phyloP scores from a whole-genome alignment of 53 echinoderm and acorn worm species.

The Astropecten irregularis region DNA sequence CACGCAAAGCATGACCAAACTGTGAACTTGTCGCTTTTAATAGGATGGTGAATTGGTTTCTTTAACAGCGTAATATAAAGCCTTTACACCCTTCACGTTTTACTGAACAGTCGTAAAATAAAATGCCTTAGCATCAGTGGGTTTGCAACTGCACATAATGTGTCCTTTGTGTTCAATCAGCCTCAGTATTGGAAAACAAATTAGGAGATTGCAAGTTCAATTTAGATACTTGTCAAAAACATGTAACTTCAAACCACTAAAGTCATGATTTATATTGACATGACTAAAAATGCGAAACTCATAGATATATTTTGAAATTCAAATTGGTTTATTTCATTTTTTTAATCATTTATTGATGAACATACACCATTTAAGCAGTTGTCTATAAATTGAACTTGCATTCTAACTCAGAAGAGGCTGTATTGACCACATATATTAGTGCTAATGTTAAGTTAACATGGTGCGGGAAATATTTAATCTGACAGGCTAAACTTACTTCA shows the following conservation, averaged over 20 bases:
- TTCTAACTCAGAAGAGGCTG: conserved; percentile 29
- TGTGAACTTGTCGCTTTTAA: neutral
- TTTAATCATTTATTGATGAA: too few species aligned
- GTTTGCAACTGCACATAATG: conserved; percentile 46
- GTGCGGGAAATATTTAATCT: conserved; percentile 39
- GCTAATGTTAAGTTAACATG: conserved; percentile 27
- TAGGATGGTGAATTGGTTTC: conserved; percentile 6
- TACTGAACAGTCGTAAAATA: conserved; percentile 33
- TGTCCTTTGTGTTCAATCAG: conserved; percentile 39
- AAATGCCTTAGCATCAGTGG: conserved; percentile 48
- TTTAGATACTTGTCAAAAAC: too few species aligned
- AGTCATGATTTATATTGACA: too few species aligned
- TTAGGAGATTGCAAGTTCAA: conserved; percentile 48
- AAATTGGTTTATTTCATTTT: too few species aligned
- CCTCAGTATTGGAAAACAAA: conserved; percentile 19
- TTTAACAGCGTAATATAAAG: conserved; percentile 7
- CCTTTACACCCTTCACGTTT: neutral
- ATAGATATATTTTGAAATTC: too few species aligned
- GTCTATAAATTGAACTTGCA: conserved; percentile 6
- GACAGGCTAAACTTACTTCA: too few species aligned
- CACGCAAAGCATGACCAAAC: conserved; percentile 51
- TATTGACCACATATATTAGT: conserved; percentile 45
- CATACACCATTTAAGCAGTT: too few species aligned
- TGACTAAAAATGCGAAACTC: too few species aligned
- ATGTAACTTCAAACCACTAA: too few species aligned